Evolutionary conservation across 1,140 invertebrate genomes (phyloP).

Genomic region (Drosophila ficusphila): DNA sequence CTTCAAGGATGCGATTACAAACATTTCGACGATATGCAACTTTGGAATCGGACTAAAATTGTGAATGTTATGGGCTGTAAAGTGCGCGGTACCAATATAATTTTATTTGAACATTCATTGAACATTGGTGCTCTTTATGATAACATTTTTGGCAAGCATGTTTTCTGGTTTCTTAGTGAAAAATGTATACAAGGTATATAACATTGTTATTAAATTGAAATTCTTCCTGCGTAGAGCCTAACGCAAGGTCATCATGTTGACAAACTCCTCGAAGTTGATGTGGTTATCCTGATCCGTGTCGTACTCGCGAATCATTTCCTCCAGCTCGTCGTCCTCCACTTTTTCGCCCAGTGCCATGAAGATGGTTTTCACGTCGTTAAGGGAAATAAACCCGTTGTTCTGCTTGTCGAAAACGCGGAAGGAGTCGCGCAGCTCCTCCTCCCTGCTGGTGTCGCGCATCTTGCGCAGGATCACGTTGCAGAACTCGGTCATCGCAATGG

Average conservation of each 20-base stretch:
- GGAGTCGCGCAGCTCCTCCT: slow-evolving; percentile 48
- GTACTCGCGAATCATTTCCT: slow-evolving; percentile 87
- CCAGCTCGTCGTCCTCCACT: slow-evolving; percentile 35
- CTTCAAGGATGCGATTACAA: too few species aligned
- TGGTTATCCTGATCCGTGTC: slow-evolving; percentile 95
- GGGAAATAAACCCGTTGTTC: slow-evolving; percentile 29
- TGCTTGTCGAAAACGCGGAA: slow-evolving; percentile 46
- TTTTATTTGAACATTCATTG: too few species aligned
- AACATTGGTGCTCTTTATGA: too few species aligned
- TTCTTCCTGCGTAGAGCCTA: neutral
- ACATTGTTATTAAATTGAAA: neutral
- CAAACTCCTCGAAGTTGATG: slow-evolving; percentile 90
- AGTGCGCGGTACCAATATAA: too few species aligned
- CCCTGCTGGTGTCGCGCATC: neutral
- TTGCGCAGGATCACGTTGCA: slow-evolving; percentile 11
- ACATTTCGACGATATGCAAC: too few species aligned
- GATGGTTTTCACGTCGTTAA: slow-evolving; percentile 85
- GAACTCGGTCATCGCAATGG: slow-evolving; percentile 25
- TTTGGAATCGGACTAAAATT: too few species aligned
- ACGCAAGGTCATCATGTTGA: slow-evolving; percentile 47
- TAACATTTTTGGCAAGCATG: too few species aligned
- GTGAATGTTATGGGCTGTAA: too few species aligned
- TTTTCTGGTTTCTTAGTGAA: neutral
- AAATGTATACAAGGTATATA: neutral
- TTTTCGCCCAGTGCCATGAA: slow-evolving; percentile 88